Conservation (phyloP, 2,888 invertebrate species). For the Pharmacophagus antenor region DNA sequence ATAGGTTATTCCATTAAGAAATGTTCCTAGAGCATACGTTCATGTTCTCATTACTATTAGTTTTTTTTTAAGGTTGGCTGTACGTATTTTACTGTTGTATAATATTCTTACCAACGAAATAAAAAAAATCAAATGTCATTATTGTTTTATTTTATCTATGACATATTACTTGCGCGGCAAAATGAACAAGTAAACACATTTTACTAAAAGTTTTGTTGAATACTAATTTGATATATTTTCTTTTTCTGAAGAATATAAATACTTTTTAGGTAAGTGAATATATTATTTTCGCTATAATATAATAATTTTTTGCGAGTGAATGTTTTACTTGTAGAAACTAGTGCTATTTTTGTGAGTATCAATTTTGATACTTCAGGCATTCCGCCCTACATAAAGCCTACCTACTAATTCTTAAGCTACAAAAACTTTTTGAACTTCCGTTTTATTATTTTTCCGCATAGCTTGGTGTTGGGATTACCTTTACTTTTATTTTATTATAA, state of each 20-base stretch:
- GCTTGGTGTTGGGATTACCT: not conserved
- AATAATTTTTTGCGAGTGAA: no score
- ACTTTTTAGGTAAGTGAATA: conserved; percentile 42
- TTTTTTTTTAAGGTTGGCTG: no score
- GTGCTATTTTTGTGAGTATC: not conserved
- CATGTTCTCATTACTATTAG: no score
- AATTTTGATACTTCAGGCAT: conserved; percentile 8
- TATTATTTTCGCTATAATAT: conserved; percentile 7
- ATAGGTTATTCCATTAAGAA: no score
- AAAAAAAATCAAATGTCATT: no score
- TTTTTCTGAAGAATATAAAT: conserved; percentile 40
- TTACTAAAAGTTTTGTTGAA: conserved; percentile 42
- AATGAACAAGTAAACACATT: conserved; percentile 36
- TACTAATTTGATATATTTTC: conserved; percentile 40
- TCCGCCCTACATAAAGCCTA: not conserved
- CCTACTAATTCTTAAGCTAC: no score
- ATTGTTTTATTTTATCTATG: no score
- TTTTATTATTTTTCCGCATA: not conserved
- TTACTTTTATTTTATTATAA: not conserved
- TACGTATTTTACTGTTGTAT: no score
- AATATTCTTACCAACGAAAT: no score
- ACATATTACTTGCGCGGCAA: conserved; percentile 36
- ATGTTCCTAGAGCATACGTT: no score
- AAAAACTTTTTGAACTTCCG: not conserved
- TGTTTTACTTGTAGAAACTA: no score